Evolutionary conservation across 2,797 vertebrate genomes (phyloP).

Genomic region (Phyllotis vaccarum): DNA sequence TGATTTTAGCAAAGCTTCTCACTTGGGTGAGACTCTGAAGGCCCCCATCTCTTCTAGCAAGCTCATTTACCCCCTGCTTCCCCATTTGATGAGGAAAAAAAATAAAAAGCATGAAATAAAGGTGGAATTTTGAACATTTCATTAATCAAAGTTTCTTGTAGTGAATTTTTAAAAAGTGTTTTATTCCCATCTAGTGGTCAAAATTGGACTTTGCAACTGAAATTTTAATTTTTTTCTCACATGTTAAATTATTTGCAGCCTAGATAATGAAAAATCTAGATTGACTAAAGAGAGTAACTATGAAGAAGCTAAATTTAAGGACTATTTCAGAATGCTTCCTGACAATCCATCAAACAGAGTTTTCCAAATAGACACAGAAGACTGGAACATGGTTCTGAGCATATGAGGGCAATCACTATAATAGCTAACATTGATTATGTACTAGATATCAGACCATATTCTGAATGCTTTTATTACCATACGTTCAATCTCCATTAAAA

Average conservation of each 20-base stretch:
- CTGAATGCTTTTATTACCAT: not conserved
- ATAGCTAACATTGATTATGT: not conserved
- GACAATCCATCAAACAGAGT: not conserved
- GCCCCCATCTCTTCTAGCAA: not conserved
- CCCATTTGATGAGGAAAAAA: not conserved
- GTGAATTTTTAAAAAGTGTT: not conserved
- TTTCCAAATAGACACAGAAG: not conserved
- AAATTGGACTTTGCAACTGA: constrained; percentile 21
- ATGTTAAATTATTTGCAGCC: constrained; percentile 4
- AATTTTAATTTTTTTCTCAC: constrained; percentile 16
- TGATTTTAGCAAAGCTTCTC: not conserved
- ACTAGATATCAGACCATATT: not conserved
- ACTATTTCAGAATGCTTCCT: not conserved
- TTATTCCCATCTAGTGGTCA: constrained; percentile 73
- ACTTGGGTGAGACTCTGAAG: not conserved
- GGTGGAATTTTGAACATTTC: not conserved
- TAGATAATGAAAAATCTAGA: constrained; percentile 28
- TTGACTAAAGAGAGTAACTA: not conserved
- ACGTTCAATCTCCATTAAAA: not conserved
- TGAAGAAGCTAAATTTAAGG: not conserved
- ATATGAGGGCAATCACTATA: not conserved
- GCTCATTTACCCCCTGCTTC: not conserved
- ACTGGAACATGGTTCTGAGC: not conserved
- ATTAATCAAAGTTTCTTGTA: not conserved
- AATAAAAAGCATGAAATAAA: constrained; percentile 3